A percentile compares a stretch with the other conserved stretches of the same genome.
Conservation (phyloP, 2,888 invertebrate species). For the Himalopsyche kuldschensis region DNA sequence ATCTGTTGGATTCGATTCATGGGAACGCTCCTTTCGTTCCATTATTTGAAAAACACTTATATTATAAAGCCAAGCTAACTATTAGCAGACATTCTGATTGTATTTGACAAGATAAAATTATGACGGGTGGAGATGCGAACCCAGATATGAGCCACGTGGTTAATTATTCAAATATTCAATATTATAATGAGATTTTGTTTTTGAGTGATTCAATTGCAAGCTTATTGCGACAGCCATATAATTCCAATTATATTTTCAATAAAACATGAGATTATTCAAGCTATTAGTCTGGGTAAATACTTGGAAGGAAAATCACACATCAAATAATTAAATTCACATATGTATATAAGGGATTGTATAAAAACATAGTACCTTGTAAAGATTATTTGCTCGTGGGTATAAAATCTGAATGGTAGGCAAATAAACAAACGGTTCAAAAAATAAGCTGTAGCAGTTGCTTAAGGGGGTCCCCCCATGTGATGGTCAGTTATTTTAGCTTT, state of each 20-base stretch:
- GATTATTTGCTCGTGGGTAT: no score
- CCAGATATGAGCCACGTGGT: not conserved
- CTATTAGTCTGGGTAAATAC: no score
- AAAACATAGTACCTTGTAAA: no score
- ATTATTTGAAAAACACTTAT: not conserved
- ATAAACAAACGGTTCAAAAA: no score
- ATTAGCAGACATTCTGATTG: not conserved
- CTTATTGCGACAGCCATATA: not conserved
- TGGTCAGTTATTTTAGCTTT: no score
- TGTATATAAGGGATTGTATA: no score
- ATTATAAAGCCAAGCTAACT: not conserved
- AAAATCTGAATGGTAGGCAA: no score
- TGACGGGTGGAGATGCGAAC: not conserved
- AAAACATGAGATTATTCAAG: not conserved
- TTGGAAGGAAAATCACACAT: no score
- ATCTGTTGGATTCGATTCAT: not conserved
- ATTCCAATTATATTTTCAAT: not conserved
- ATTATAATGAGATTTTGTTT: not conserved
- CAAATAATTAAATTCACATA: no score
- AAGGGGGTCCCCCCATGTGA: no score
- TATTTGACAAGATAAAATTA: conserved; percentile 7
- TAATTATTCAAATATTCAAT: not conserved
- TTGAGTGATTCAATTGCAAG: not conserved
- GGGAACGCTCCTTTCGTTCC: not conserved
- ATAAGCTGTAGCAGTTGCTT: no score